Base-by-base conservation (phyloP, 2,797 vertebrate species). In the Spea hammondii region DNA sequence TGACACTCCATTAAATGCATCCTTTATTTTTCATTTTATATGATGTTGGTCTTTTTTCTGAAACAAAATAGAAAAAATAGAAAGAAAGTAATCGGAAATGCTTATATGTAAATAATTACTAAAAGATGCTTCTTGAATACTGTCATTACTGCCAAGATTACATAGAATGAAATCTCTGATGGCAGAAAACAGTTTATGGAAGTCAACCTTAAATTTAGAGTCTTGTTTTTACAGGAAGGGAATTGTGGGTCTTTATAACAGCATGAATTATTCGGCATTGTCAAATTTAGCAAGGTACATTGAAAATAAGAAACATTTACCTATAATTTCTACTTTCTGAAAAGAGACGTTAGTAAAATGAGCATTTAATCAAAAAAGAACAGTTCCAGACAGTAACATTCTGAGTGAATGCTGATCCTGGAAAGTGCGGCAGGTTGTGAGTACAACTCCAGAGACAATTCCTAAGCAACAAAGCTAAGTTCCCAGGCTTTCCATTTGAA, bases 101-200 rank as follows among this genome's bases (percentile, higher is more conserved):
- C 72, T 66, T 57, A 69, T 74, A 73, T 72, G 45, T 76, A 73
- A 76, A 72, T 72, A 76, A 72, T 50, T 70, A 6, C 66, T 65
- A 65, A 80, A 50, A 66, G 65, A 57, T 17, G 67, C 46, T 50
- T 64, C 57, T 51, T 64, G 57, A 72, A 53, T 64, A 67, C 13
- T 71, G n/a, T 76, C 62, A 80, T 80, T 72, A 76, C 57, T 59
- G 79, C 44, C 47, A 76, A 67, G 14, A 76, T 66, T 76, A 76
- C 69, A 67, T 45, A 62, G 44, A 70, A 9, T 70, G 59, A 64
- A 70, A 80, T 80, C 64, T 75, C 78, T 50, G 48, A 64, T 53
- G 54, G n/a, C 45, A 65, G 49, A 57, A 74, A 73, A 70, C 47
- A 44, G 67, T 57, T 80, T 75, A 64, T 46, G 49, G 54, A 68